Evolutionary conservation across 2,113 vertebrate genomes (phyloP), one percentile per base, ranked within the genome.

Genomic region (Anoplopoma fimbria): DNA sequence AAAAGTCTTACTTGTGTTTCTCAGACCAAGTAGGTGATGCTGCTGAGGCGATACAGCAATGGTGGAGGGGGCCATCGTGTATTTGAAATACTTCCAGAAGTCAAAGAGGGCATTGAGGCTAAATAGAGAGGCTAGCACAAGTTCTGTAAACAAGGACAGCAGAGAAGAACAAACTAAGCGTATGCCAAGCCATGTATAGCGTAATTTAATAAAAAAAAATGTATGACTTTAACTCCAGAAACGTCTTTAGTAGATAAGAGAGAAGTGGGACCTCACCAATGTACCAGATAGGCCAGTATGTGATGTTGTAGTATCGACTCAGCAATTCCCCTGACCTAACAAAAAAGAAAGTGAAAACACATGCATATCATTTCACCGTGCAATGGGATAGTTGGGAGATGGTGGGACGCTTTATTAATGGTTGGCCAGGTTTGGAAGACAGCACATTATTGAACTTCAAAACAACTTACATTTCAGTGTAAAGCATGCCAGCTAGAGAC

Each of bases 41-140:
- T 99, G 98, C 27, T 94, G 89, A 1, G 97, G 97, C 34, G 94
- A 96, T 9, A 97, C 87, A 3, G 95, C 93, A 47, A 98, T 88
- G 69, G 92, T 96, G 19, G 94, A 94, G 0, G 97, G 97, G 57
- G 97, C 95, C 93, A 99, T 96, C 0, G 98, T 97, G 84, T 97
- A 99, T 81, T 97, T 98, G 89, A 98, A 99, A 74, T 99, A 99
- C 60, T 95, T 96, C 98, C 98, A 99, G 92, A 99, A 98, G 89
- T 99, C 97, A 94, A 98, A 97, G 38, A 99, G 92, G 53, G 97
- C 97, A 19, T 98, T 99, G 60, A 99, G 94, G 91, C 97, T 98
- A 89, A 99, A 99, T 63, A 99, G 83, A 53, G 94, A 95, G 0
- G 96, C 97, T 27, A 99, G 79, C 0, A 91, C 96, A 27, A 99